These are phyloP conservation scores for Dryocosmus kuriphilus DNA, from an alignment of 2,888 invertebrate species.

Conservation along the genomic window DNA sequence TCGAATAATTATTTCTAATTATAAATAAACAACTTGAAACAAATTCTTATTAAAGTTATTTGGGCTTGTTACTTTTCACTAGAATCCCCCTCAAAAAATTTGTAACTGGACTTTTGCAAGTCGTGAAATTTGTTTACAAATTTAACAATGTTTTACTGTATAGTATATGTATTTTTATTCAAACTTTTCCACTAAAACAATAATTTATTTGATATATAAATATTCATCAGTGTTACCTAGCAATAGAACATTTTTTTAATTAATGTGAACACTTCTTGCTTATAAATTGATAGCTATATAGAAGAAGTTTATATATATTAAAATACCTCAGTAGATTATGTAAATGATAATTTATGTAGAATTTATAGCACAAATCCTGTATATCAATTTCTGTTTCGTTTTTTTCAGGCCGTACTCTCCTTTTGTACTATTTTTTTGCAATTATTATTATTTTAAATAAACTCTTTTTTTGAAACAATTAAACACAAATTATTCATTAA, in stretches of 20 bases:
- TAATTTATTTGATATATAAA: not conserved
- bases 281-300: conserved; percentile 16
- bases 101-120: too few species aligned
- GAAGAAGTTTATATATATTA: conserved; percentile 17
- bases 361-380: not conserved
- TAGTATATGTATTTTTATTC: too few species aligned
- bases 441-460: not conserved
- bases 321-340: conserved; percentile 12
- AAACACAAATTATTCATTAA: not conserved
- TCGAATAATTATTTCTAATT: too few species aligned
- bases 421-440: not conserved
- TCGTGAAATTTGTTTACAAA: too few species aligned
- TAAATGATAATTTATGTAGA: not conserved
- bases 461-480: not conserved
- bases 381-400: not conserved
- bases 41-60: too few species aligned
- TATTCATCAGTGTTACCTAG: not conserved
- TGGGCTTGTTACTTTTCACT: too few species aligned
- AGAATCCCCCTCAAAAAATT: too few species aligned
- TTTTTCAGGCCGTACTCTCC: conserved; percentile 3
- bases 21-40: too few species aligned
- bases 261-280: conserved; percentile 6
- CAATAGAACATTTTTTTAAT: too few species aligned
- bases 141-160: too few species aligned
- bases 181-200: too few species aligned